Evolutionary conservation across 1,140 invertebrate species (phyloP).

Genomic region (Scaptomyza hsui): DNA sequence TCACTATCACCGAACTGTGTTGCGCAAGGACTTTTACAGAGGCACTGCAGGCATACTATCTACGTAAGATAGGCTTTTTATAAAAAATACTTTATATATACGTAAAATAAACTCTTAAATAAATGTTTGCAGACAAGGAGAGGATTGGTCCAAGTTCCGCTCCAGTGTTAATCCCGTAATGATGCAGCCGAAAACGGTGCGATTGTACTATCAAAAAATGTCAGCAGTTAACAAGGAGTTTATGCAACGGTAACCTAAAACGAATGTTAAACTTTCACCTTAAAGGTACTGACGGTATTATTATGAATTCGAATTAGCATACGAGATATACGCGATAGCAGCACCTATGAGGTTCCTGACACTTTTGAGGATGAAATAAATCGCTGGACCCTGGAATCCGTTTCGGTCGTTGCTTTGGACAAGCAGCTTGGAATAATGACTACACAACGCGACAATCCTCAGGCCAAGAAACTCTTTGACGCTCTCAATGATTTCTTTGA

Average conservation of each 20-base stretch:
- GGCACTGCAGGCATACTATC: slow-evolving; percentile 51
- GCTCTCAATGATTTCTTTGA: slow-evolving; percentile 86
- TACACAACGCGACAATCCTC: slow-evolving; percentile 19
- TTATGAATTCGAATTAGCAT: slow-evolving; percentile 31
- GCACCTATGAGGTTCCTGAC: slow-evolving; percentile 85
- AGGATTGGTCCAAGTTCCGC: slow-evolving; percentile 67
- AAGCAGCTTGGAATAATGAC: slow-evolving; percentile 74
- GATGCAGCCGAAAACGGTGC: slow-evolving; percentile 71
- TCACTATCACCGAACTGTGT: slow-evolving; percentile 43
- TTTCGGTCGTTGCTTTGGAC: slow-evolving; percentile 88
- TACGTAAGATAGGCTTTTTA: slow-evolving; percentile 39
- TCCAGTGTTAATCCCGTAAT: slow-evolving; percentile 69
- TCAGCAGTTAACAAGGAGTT: slow-evolving; percentile 73
- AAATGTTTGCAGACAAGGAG: slow-evolving; percentile 64
- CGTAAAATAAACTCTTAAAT: too few relatives aligned
- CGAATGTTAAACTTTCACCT: too few relatives aligned
- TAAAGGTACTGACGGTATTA: too few relatives aligned
- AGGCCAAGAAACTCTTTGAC: slow-evolving; percentile 46
- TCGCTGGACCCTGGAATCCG: slow-evolving; percentile 89
- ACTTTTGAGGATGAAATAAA: slow-evolving; percentile 88
- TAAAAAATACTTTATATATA: too few relatives aligned
- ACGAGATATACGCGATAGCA: slow-evolving; percentile 81
- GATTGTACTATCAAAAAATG: slow-evolving; percentile 68
- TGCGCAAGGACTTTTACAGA: slow-evolving; percentile 58
- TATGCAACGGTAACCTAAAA: slow-evolving; percentile 56